Evolutionary conservation across 2,888 invertebrate genomes (phyloP), one percentile per base, ranked within the genome.

Genomic region (Aphidoletes aphidimyza): DNA sequence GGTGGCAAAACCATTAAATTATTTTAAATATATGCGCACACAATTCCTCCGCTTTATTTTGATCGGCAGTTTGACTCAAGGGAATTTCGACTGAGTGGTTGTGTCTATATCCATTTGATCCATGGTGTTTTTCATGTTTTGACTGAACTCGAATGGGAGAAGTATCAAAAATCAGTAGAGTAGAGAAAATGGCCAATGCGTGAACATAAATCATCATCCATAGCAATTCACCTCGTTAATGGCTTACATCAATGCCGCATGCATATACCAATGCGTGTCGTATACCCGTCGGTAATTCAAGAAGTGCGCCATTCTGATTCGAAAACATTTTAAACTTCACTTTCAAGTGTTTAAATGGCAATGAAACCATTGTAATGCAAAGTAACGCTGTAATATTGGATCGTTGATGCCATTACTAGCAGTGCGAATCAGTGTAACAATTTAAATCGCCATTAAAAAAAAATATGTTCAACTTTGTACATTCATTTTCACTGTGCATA

Each of bases 381-480:
- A 54, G 54, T 54, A 22, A 47, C 2, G 8, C 19, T 47, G 47
- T 19, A 47, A 11, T 5, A 54, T 54, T 54, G 54, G 54, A 1
- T 54, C 5, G 47, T 47, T 47, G n/a, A n/a, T 22, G 54, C 22
- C 22, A 22, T 54, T 22, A n/a, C n/a, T n/a, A 54, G 22, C 54
- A 54, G 54, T 22, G 54, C 54, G 54, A 54, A 54, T 54, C 54
- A 54, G n/a, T 22, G 22, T 54, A 54, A 22, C 22, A 54, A 54
- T 54, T 54, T 54, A 54, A 54, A 54, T 54, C 54, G 54, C 54
- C 54, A 22, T 54, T 54, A 14, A 1, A 54, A n/a, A n/a, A n/a
- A n/a, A 54, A 54, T 54, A 54, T 54, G 22, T 54, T 54, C 3
- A 22, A 3, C 3, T 54, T 3, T 1, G n/a, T n/a, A n/a, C n/a